These are phyloP conservation scores for Glaucopsyche alexis DNA, from an alignment of 2,888 invertebrate genomes.

Conservation along the genomic window DNA sequence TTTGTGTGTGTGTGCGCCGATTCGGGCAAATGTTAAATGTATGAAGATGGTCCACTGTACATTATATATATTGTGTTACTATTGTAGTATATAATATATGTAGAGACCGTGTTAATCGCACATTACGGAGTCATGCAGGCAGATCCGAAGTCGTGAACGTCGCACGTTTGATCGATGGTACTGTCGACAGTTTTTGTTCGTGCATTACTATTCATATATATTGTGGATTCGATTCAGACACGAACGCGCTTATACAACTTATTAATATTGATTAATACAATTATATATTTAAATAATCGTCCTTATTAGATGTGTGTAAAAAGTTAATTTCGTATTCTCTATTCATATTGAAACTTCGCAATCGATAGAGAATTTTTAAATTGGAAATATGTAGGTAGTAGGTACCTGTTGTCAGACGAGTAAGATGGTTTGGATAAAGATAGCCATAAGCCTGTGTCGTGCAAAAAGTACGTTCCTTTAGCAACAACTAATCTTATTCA, in stretches of 20 bases:
- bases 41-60: too few relatives aligned
- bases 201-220: conserved; percentile 20
- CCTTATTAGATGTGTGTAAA: not conserved
- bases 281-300: not conserved
- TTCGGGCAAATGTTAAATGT: too few relatives aligned
- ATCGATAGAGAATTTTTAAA: too few relatives aligned
- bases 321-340: not conserved
- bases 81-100: too few relatives aligned
- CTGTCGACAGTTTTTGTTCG: conserved; percentile 14
- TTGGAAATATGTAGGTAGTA: too few relatives aligned
- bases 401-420: too few relatives aligned
- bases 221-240: not conserved
- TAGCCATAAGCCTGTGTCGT: too few relatives aligned
- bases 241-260: conserved; percentile 13
- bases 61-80: too few relatives aligned
- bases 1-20: too few relatives aligned
- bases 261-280: not conserved
- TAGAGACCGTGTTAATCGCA: conserved; percentile 17
- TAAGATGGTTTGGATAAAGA: too few relatives aligned
- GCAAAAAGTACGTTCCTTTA: too few relatives aligned
- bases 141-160: not conserved
- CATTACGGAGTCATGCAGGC: not conserved
- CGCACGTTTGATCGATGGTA: conserved; percentile 11
- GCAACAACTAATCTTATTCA: too few relatives aligned
- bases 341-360: not conserved